These are phyloP conservation scores for Rhingia rostrata DNA, from an alignment of 2,888 invertebrate genomes.

Conservation along the genomic window DNA sequence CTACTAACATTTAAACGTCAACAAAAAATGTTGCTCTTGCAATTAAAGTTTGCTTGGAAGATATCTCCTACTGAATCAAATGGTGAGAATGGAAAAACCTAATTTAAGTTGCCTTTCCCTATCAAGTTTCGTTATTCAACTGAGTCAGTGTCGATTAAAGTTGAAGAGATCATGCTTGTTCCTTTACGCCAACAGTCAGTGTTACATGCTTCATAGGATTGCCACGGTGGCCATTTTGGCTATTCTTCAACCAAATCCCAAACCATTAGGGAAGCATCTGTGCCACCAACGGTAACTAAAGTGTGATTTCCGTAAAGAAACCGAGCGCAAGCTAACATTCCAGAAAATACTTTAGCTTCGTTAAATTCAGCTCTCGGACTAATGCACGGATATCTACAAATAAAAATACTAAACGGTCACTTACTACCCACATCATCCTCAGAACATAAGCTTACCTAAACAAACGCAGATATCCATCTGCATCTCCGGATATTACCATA, in stretches of 20 bases:
- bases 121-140: conserved; percentile 77
- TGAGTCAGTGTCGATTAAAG: conserved; percentile 81
- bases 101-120: conserved; percentile 2
- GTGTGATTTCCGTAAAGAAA: conserved; percentile 94
- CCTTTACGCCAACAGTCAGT: conserved; percentile 81
- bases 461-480: conserved; percentile 93
- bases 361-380: conserved; percentile 94
- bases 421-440: too few relatives aligned
- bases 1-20: conserved; percentile 13
- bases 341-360: conserved; percentile 94
- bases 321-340: conserved; percentile 89
- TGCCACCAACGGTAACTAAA: conserved; percentile 92
- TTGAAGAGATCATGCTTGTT: conserved; percentile 81
- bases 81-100: conserved; percentile 52
- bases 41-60: conserved; percentile 43
- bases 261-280: conserved; percentile 94
- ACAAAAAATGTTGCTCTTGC: conserved; percentile 8
- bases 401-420: not conserved
- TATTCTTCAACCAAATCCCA: conserved; percentile 90
- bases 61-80: conserved; percentile 26
- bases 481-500: conserved; percentile 92
- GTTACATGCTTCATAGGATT: conserved; percentile 79
- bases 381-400: conserved; percentile 90
- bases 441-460: conserved; percentile 86
- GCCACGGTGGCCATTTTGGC: conserved; percentile 83